phyloP scores from a whole-genome alignment of 1,140 invertebrate genomes.

The Doryteuthis pealeii region DNA sequence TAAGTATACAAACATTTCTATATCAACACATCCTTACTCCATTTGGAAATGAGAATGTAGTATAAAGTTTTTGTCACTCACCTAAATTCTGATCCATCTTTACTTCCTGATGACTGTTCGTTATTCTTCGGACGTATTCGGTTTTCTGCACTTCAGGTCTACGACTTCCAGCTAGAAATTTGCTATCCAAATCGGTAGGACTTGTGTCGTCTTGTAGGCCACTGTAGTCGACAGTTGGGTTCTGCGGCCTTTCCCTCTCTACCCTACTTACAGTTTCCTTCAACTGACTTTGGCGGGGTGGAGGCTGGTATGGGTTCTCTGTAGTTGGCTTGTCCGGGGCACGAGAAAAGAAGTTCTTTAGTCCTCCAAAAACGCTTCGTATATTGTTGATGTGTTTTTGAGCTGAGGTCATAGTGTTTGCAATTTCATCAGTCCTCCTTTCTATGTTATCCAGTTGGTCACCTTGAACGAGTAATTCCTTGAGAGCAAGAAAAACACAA shows the following conservation, averaged over 20 bases:
- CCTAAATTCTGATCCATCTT: conserved; percentile 50
- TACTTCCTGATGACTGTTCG: conserved; percentile 40
- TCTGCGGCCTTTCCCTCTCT: background rate
- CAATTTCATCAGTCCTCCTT: conserved; percentile 86
- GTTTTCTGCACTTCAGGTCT: conserved; percentile 23
- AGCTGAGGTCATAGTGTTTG: conserved; percentile 81
- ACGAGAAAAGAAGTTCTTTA: conserved; percentile 76
- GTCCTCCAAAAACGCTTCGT: conserved; percentile 88
- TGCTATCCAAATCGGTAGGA: conserved; percentile 29
- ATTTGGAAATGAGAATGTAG: too few relatives aligned
- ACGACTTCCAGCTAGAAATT: conserved; percentile 31
- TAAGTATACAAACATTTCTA: too few relatives aligned
- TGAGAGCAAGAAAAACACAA: conserved; percentile 42
- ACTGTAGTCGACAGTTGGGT: conserved; percentile 25
- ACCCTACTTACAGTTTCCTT: background rate
- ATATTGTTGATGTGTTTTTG: conserved; percentile 94
- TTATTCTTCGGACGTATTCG: conserved; percentile 29
- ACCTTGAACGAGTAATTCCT: conserved; percentile 83
- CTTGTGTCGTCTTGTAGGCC: conserved; percentile 41
- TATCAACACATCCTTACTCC: too few relatives aligned
- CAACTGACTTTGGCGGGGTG: background rate
- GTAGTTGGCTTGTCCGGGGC: conserved; percentile 31
- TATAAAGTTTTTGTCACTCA: too few relatives aligned
- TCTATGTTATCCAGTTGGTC: conserved; percentile 90
- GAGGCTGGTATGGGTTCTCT: background rate